These are phyloP conservation scores for Plutomurus gul DNA, from an alignment of 1,140 invertebrate species.

Conservation along the genomic window DNA sequence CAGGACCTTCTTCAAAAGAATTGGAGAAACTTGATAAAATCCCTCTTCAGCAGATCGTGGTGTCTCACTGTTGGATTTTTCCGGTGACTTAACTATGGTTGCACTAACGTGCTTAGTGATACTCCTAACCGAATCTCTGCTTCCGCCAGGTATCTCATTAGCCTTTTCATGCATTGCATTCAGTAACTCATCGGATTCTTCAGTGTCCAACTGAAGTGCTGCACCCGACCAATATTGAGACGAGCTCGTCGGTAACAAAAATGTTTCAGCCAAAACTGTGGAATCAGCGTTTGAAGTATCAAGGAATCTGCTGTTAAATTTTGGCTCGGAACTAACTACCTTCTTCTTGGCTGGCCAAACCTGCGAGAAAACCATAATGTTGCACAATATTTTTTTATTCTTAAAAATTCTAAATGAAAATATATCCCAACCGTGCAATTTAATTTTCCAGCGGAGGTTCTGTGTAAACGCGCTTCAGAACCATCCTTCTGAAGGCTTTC, in stretches of 20 bases:
- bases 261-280: not conserved
- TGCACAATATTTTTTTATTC: not conserved
- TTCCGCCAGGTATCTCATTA: not conserved
- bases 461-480: not conserved
- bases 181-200: not conserved
- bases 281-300: not conserved
- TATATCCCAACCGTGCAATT: conserved; percentile 33
- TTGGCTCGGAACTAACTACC: not conserved
- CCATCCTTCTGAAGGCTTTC: not conserved
- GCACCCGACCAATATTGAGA: too few relatives aligned
- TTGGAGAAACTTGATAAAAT: conserved; percentile 35
- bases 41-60: conserved; percentile 32
- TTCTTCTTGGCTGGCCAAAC: not conserved
- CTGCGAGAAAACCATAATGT: not conserved
- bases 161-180: not conserved
- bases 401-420: not conserved
- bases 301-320: not conserved
- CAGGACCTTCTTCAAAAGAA: conserved; percentile 38
- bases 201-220: too few relatives aligned
- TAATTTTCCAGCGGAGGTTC: not conserved
- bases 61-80: not conserved
- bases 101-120: not conserved
- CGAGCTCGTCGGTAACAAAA: not conserved
- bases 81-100: not conserved
- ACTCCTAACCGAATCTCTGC: not conserved